phyloP scores from a whole-genome alignment of 2,797 vertebrate genomes.

The Esox masquinongy region DNA sequence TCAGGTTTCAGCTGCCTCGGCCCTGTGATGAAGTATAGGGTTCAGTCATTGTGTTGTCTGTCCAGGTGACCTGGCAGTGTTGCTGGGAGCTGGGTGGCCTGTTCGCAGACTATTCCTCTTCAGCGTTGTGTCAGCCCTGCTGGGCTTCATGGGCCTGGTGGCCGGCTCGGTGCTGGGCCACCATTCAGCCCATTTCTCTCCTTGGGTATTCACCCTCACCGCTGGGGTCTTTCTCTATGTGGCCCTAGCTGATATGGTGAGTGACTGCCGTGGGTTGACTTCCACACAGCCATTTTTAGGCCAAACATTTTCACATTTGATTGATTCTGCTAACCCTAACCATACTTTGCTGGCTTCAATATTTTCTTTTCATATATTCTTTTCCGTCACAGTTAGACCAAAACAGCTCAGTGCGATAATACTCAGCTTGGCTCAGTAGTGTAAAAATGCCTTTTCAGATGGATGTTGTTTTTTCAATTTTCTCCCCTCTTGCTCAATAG shows the following conservation, averaged over 20 bases:
- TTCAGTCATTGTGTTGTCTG: neutral
- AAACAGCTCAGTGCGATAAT: neutral
- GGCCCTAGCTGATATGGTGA: slow-evolving; percentile 82
- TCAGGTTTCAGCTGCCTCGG: neutral
- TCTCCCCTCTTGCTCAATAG: slow-evolving; percentile 49
- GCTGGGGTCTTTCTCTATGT: slow-evolving; percentile 84
- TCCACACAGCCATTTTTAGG: neutral
- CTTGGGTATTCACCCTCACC: slow-evolving; percentile 80
- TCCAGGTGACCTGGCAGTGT: slow-evolving; percentile 79
- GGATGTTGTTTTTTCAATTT: neutral
- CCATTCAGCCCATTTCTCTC: slow-evolving; percentile 67
- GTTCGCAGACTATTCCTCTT: slow-evolving; percentile 69
- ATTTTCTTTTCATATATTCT: neutral
- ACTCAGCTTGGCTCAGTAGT: neutral
- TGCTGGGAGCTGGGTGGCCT: slow-evolving; percentile 71
- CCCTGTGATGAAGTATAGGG: neutral
- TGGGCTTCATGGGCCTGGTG: slow-evolving; percentile 71
- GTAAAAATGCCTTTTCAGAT: neutral
- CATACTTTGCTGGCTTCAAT: neutral
- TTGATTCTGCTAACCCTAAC: neutral
- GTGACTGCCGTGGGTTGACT: neutral
- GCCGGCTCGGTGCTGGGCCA: slow-evolving; percentile 69
- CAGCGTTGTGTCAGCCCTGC: slow-evolving; percentile 73
- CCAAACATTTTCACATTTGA: neutral
- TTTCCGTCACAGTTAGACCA: neutral